Base-by-base conservation (phyloP, 2,113 vertebrate genomes). In the Myodes glareolus region DNA sequence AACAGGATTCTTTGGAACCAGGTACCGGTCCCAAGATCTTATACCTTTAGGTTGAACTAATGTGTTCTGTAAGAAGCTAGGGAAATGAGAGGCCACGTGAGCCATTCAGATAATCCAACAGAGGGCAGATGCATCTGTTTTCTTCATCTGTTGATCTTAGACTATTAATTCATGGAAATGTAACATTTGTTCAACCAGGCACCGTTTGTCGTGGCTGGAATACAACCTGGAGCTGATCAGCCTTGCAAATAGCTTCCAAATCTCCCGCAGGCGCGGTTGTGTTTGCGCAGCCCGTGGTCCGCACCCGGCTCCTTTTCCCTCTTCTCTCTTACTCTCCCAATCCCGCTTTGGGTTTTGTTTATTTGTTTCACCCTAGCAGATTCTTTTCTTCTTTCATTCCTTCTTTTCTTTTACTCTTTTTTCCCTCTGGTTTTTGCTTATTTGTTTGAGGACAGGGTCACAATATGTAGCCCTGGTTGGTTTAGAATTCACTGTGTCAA, bases 91-190 rank as follows among this genome's bases (percentile, higher is more conserved):
- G 33, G 17, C 47, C 68, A 81, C 80, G 47, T 81, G 91, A 94
- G 70, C 89, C 91, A 90, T 17, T 95, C 93, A 84, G 77, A 95
- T 80, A 93, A 76, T 77, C 96, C 91, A 90, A 78, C 39, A 96
- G 81, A 96, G 96, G 92, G 95, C 96, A 97, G 91, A 17, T 91
- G 91, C 91, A 76, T 82, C 95, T 95, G 61, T 87, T 91, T 95
- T 90, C 94, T 84, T 96, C 86, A 96, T 94, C 92, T 96, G 0
- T 97, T 97, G 95, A 94, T 93, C 91, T 92, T 88, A 76, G 92
- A 81, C 80, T 97, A 72, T 96, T 89, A 97, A 98, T 97, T 97
- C 97, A 98, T 98, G 97, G 97, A 98, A 98, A 98, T 98, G 97
- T 97, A 97, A 97, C 97, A 98, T 98, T 98, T 98, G 96, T 97